phyloP scores from a whole-genome alignment of 2,113 vertebrate species.

The Forbesichthys agassizii region DNA sequence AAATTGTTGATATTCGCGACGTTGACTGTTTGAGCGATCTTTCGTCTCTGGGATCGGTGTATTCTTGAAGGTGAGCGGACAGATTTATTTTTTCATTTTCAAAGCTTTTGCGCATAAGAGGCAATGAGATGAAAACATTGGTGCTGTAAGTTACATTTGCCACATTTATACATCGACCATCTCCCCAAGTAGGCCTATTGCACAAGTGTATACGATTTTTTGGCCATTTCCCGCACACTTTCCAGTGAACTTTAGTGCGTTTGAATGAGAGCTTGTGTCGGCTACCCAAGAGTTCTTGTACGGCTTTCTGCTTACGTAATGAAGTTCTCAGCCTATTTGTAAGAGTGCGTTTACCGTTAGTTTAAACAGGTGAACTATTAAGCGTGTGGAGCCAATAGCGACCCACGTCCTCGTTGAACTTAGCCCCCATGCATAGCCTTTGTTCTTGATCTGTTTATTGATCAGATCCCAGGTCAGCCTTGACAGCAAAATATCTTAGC shows the following conservation, averaged over 20 bases:
- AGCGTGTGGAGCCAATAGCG: background rate
- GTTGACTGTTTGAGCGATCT: conserved; percentile 47
- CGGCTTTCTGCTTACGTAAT: conserved; percentile 64
- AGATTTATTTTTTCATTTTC: conserved; percentile 44
- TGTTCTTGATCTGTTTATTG: conserved; percentile 32
- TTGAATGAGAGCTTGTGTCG: conserved; percentile 6
- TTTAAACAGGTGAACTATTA: conserved; percentile 69
- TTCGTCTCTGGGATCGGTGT: conserved; percentile 42
- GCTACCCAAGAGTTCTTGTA: conserved; percentile 12
- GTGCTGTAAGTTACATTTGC: background rate
- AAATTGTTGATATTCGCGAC: conserved; percentile 34
- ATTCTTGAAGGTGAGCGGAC: conserved; percentile 76
- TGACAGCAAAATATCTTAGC: no score
- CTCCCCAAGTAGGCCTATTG: background rate
- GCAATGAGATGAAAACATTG: conserved; percentile 32
- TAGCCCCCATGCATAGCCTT: conserved; percentile 28
- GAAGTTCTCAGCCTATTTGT: conserved; percentile 37
- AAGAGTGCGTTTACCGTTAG: conserved; percentile 70
- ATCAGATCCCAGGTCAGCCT: background rate
- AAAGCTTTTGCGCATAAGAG: conserved; percentile 24
- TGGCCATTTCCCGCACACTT: background rate
- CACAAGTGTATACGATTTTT: background rate
- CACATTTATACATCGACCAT: background rate
- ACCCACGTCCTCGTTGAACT: conserved; percentile 12
- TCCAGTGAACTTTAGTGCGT: background rate